A percentile compares a stretch with the other conserved stretches of the same genome.
These are phyloP conservation scores for Dromas ardeola DNA, from an alignment of 2,113 vertebrate species.

Conservation along the genomic window DNA sequence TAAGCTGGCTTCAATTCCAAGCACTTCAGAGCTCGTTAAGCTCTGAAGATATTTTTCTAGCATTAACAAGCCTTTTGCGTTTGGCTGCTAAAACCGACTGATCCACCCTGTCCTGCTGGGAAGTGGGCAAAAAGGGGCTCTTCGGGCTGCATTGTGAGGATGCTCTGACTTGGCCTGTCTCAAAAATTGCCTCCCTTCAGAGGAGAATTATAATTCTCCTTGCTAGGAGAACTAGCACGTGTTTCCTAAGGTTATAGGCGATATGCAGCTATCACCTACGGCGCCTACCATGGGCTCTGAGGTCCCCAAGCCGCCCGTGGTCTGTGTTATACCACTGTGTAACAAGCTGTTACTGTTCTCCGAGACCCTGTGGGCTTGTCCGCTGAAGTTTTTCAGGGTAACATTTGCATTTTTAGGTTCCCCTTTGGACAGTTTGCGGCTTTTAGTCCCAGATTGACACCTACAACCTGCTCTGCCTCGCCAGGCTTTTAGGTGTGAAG, in stretches of 20 bases:
- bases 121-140: background rate
- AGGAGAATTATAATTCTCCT: background rate
- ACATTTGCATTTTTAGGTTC: background rate
- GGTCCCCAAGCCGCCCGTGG: background rate
- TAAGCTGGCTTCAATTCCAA: background rate
- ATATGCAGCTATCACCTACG: too few species aligned
- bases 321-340: background rate
- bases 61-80: background rate
- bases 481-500: background rate
- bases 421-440: background rate
- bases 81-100: background rate
- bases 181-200: background rate
- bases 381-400: background rate
- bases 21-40: accelerated
- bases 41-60: background rate
- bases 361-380: background rate
- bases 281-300: accelerated
- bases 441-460: background rate
- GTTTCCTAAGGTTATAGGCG: background rate
- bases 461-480: background rate
- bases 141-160: background rate
- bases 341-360: background rate
- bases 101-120: background rate
- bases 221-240: background rate
- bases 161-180: background rate